Conservation (phyloP, 2,797 vertebrate genomes). For the Podargus strigoides region DNA sequence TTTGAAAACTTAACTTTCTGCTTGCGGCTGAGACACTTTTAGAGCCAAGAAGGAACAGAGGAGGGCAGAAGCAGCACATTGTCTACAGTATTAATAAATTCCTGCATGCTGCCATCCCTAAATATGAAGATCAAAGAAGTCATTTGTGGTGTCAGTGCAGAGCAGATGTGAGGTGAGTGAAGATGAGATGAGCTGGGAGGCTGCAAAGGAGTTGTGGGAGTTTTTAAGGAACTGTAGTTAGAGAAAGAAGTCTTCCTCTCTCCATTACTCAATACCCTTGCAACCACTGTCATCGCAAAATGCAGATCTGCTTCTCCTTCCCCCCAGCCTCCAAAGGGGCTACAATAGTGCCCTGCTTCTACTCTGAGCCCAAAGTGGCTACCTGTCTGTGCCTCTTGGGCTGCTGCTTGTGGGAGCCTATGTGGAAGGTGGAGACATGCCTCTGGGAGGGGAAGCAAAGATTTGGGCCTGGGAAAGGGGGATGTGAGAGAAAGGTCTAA, state of each 20-base stretch:
- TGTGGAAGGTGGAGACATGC: background rate
- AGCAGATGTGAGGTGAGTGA: background rate
- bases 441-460: background rate
- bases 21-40: too few relatives aligned
- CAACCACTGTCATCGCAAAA: background rate
- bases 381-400: background rate
- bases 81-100: background rate
- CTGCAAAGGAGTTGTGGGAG: background rate
- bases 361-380: background rate
- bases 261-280: background rate
- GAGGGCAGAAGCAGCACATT: slow-evolving; percentile 32
- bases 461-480: background rate
- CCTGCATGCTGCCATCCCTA: background rate
- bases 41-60: slow-evolving; percentile 23
- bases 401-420: background rate
- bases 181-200: background rate
- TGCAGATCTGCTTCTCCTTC: background rate
- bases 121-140: background rate
- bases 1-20: background rate
- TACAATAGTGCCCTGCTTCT: background rate
- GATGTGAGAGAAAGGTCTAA: background rate
- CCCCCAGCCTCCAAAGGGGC: background rate
- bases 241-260: background rate
- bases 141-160: background rate
- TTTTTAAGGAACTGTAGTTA: background rate